Percentiles rank a stretch among this genome's conserved stretches.
Evolutionary conservation across 2,888 invertebrate species (phyloP).

Genomic region (Habroteleia sp.): DNA sequence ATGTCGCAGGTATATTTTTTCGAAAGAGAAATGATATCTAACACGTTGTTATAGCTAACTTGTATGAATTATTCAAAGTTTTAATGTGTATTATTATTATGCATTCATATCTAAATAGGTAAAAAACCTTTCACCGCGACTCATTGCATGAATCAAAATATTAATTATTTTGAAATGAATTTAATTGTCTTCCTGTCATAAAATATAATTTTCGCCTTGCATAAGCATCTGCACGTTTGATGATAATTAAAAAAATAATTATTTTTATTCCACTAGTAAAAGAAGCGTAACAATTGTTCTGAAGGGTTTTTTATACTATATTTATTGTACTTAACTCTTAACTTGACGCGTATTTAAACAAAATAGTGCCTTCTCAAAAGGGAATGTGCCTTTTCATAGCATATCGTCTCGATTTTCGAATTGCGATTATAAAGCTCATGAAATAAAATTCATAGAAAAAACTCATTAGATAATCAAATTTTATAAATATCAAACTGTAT

Average conservation of each 20-base stretch:
- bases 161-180: background rate
- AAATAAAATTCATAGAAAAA: constrained; percentile 45
- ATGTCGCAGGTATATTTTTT: constrained; percentile 15
- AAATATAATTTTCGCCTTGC: too few relatives aligned
- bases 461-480: constrained; percentile 60
- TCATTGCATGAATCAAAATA: too few relatives aligned
- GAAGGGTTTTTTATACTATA: constrained; percentile 33
- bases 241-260: too few relatives aligned
- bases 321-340: constrained; percentile 47
- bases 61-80: constrained; percentile 28
- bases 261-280: too few relatives aligned
- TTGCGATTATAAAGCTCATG: constrained; percentile 39
- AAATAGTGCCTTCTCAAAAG: constrained; percentile 42
- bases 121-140: constrained; percentile 20
- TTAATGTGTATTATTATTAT: constrained; percentile 45
- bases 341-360: constrained; percentile 39
- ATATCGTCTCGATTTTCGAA: constrained; percentile 34
- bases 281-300: background rate
- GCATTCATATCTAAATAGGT: constrained; percentile 9
- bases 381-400: constrained; percentile 51
- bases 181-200: constrained; percentile 17
- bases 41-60: constrained; percentile 39
- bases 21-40: constrained; percentile 12
- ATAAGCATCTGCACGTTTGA: too few relatives aligned
- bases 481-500: constrained; percentile 69